phyloP scores from a whole-genome alignment of 2,888 invertebrate species.

The Liodrosophila aerea region DNA sequence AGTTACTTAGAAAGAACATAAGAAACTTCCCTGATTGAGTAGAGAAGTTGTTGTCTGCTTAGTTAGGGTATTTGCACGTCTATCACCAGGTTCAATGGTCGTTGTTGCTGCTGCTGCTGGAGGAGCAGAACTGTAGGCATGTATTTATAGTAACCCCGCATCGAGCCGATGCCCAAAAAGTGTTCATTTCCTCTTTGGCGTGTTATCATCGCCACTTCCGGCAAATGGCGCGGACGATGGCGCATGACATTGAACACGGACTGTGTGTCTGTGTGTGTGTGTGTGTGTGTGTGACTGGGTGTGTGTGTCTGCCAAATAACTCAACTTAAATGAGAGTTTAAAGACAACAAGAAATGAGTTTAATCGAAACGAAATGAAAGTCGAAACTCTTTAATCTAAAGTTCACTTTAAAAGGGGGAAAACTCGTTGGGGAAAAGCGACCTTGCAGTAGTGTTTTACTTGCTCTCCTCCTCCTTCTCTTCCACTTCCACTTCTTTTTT shows the following conservation, averaged over 20 bases:
- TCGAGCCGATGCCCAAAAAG: slow-evolving; percentile 61
- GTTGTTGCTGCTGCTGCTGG: slow-evolving; percentile 14
- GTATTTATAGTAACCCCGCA: slow-evolving; percentile 46
- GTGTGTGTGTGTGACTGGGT: neutral
- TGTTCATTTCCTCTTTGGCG: slow-evolving; percentile 77
- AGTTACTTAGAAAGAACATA: too few species aligned
- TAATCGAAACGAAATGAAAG: slow-evolving; percentile 13
- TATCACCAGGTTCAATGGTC: neutral
- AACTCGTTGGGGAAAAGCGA: slow-evolving; percentile 1
- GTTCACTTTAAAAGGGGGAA: slow-evolving; percentile 9
- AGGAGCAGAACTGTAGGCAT: slow-evolving; percentile 15
- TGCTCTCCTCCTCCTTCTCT: neutral
- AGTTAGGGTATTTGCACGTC: too few species aligned
- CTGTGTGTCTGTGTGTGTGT: slow-evolving; percentile 2
- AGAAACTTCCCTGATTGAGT: too few species aligned
- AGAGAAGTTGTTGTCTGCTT: too few species aligned
- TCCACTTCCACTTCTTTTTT: neutral
- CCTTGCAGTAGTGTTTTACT: neutral
- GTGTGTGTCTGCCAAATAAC: slow-evolving; percentile 13
- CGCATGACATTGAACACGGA: slow-evolving; percentile 47
- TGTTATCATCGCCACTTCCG: slow-evolving; percentile 76
- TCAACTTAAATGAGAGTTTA: slow-evolving; percentile 50
- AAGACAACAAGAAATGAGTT: slow-evolving; percentile 21
- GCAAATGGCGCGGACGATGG: slow-evolving; percentile 32
- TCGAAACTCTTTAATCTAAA: slow-evolving; percentile 14